Percentiles rank a stretch among this genome's conserved stretches.
Conservation (phyloP, 2,113 vertebrate genomes). For the Progne subis region DNA sequence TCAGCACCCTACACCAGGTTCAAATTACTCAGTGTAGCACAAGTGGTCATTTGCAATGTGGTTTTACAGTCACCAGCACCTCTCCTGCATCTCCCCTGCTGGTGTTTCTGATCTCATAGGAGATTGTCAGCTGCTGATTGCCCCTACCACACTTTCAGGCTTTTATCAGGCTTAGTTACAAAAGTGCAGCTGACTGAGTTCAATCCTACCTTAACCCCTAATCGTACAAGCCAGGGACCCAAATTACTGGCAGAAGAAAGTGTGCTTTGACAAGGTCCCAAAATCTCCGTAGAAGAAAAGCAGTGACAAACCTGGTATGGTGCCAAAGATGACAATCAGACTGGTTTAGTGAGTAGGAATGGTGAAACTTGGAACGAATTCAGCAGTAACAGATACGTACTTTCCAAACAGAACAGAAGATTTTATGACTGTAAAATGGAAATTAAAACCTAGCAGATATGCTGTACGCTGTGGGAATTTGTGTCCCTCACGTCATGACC, state of each 20-base stretch:
- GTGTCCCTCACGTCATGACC: not conserved
- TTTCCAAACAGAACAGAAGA: not conserved
- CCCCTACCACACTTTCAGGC: not conserved
- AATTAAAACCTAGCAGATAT: not conserved
- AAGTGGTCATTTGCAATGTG: accelerated
- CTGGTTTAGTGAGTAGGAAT: not conserved
- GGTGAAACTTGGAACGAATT: not conserved
- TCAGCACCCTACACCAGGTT: not conserved
- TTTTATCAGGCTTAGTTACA: not conserved
- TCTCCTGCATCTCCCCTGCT: not conserved
- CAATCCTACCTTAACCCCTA: not conserved
- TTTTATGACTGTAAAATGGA: not conserved
- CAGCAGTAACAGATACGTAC: not conserved
- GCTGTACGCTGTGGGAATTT: not conserved
- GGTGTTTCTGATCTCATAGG: not conserved
- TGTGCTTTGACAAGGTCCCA: not conserved
- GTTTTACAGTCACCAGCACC: not conserved
- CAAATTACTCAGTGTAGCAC: accelerated
- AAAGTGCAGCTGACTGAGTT: not conserved
- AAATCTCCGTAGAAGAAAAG: not conserved
- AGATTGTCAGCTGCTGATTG: not conserved
- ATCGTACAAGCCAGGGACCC: not conserved
- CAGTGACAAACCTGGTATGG: not conserved
- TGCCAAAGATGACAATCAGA: not conserved
- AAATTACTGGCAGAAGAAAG: not conserved